Conservation (phyloP, 2,888 invertebrate species). For the Loripinus fragilis region DNA sequence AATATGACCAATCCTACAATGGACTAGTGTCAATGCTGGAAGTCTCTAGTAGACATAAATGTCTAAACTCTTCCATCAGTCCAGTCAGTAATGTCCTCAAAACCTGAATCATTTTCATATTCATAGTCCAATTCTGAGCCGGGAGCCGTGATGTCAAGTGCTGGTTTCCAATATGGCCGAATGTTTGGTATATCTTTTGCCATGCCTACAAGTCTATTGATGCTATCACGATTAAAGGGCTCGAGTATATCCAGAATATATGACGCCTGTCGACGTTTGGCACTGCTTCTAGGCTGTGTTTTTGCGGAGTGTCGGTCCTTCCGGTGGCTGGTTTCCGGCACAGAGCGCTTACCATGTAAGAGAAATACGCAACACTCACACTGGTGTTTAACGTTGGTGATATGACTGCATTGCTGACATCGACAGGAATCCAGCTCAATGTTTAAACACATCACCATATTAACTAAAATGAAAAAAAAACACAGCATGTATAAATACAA, state of each 20-base stretch:
- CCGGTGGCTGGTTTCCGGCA: not conserved
- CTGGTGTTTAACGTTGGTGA: not conserved
- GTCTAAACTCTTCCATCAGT: no score
- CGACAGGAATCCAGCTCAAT: not conserved
- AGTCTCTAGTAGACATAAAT: no score
- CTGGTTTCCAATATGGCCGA: not conserved
- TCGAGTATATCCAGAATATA: not conserved
- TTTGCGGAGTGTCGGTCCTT: not conserved
- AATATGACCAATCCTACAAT: no score
- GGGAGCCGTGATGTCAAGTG: not conserved
- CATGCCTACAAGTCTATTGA: not conserved
- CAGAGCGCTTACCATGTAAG: constrained; percentile 1
- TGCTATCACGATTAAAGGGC: not conserved
- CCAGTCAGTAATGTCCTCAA: no score
- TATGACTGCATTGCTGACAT: not conserved
- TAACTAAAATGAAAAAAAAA: constrained; percentile 1
- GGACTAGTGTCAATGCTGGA: no score
- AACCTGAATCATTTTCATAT: not conserved
- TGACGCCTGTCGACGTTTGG: not conserved
- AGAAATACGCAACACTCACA: constrained; percentile 2
- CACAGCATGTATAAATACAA: no score
- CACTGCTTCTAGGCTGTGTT: not conserved
- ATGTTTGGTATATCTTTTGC: not conserved
- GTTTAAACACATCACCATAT: not conserved
- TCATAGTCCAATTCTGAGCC: not conserved